phyloP scores from a whole-genome alignment of 2,888 invertebrate genomes.

The Caenorhabditis sp. region DNA sequence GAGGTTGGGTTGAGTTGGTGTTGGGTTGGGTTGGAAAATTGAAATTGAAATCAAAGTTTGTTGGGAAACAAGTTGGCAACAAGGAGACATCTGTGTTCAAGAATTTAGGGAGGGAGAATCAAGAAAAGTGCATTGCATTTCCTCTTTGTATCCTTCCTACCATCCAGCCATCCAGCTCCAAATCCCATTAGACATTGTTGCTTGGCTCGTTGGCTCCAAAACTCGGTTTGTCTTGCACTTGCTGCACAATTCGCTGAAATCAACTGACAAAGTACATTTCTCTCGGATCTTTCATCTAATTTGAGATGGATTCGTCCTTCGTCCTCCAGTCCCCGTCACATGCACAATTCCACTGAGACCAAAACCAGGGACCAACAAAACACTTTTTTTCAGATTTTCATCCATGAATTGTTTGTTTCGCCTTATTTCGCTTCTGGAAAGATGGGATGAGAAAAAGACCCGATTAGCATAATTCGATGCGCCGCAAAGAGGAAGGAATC shows the following conservation, averaged over 20 bases:
- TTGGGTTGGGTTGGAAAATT: too few relatives aligned
- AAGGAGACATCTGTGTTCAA: too few relatives aligned
- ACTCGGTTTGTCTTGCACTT: too few relatives aligned
- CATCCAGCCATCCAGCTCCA: conserved; percentile 6
- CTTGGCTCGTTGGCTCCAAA: too few relatives aligned
- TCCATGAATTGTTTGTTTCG: too few relatives aligned
- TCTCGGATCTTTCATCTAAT: conserved; percentile 25
- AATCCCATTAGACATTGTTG: conserved; percentile 23
- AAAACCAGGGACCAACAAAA: neutral
- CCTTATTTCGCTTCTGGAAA: neutral
- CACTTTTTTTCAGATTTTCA: too few relatives aligned
- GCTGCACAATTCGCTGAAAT: too few relatives aligned
- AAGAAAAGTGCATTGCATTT: too few relatives aligned
- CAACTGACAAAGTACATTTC: conserved; percentile 7
- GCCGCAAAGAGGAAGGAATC: conserved; percentile 2
- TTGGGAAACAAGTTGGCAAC: too few relatives aligned
- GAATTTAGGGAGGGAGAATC: too few relatives aligned
- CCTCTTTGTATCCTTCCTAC: too few relatives aligned
- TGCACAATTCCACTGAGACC: conserved; percentile 1
- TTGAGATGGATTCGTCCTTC: conserved; percentile 36
- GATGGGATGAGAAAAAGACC: conserved; percentile 37
- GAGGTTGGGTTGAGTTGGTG: too few relatives aligned
- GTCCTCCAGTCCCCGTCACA: neutral
- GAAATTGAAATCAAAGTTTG: conserved; percentile 10
- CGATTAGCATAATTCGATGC: conserved; percentile 55